Conservation (phyloP, 1,140 invertebrate species). For the Eciton burchellii region DNA sequence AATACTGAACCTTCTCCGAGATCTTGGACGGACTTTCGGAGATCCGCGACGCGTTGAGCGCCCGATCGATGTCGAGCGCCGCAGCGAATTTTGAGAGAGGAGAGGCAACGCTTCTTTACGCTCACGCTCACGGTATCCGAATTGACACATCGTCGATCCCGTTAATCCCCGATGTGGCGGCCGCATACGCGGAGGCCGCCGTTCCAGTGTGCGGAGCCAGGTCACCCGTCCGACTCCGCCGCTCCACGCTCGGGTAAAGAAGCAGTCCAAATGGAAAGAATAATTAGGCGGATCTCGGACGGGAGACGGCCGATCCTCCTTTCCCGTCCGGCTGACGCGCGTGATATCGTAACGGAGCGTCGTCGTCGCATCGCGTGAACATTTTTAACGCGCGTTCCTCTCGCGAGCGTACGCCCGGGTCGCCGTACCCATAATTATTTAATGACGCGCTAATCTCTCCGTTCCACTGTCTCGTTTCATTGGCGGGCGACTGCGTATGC, state of each 20-base stretch:
- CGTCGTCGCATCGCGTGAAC: conserved; percentile 28
- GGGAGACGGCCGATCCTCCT: conserved; percentile 24
- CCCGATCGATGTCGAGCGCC: too few species aligned
- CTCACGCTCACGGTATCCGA: too few species aligned
- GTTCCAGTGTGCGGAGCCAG: conserved; percentile 70
- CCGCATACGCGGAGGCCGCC: conserved; percentile 1
- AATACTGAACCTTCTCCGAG: too few species aligned
- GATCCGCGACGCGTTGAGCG: too few species aligned
- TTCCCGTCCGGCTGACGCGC: conserved; percentile 1
- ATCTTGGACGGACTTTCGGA: too few species aligned
- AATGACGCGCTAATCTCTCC: conserved; percentile 57
- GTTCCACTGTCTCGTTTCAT: conserved; percentile 40
- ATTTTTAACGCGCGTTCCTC: conserved; percentile 3
- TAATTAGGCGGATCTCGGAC: conserved; percentile 65
- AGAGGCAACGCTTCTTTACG: too few species aligned
- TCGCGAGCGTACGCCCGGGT: neutral
- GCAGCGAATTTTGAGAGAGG: too few species aligned
- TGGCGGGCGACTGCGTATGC: conserved; percentile 24
- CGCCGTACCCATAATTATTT: conserved; percentile 52
- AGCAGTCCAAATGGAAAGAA: conserved; percentile 66
- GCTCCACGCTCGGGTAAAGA: conserved; percentile 70
- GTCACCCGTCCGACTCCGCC: conserved; percentile 68
- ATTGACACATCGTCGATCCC: too few species aligned
- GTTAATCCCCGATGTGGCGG: too few species aligned
- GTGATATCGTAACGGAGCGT: too few species aligned